Conservation (phyloP, 2,113 vertebrate genomes). For the Tursiops truncatus region DNA sequence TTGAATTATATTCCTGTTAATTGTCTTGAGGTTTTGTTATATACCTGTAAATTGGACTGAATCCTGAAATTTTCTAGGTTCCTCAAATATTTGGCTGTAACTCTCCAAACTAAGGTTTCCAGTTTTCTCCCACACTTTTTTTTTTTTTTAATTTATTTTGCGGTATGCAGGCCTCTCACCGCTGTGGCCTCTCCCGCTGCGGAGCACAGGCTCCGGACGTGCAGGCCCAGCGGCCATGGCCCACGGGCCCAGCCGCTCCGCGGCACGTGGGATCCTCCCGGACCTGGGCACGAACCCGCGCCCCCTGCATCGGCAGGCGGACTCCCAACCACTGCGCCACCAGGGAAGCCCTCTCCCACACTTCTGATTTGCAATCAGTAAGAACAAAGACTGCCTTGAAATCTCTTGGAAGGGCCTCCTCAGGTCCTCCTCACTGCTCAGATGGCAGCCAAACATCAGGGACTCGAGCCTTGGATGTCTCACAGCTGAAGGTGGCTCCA, state of each 20-base stretch:
- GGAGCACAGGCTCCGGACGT: too few species aligned
- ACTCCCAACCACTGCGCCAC: too few species aligned
- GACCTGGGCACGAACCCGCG: too few species aligned
- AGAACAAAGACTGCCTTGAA: neutral
- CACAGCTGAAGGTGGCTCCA: neutral
- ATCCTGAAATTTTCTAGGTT: neutral
- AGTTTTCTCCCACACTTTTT: too few species aligned
- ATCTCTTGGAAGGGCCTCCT: neutral
- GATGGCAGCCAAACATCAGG: neutral
- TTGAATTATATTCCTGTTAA: neutral
- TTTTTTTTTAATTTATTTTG: too few species aligned
- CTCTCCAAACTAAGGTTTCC: neutral
- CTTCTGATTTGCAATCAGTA: neutral
- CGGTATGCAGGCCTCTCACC: too few species aligned
- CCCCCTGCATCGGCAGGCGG: too few species aligned
- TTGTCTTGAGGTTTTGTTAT: neutral
- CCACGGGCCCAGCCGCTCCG: too few species aligned
- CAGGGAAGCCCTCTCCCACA: too few species aligned
- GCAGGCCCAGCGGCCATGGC: too few species aligned
- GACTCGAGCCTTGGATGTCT: neutral
- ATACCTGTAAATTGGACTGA: neutral
- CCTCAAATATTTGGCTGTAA: neutral
- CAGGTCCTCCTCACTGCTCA: neutral
- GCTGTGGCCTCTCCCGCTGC: too few species aligned
- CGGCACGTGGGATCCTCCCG: too few species aligned